Conservation (phyloP, 2,113 vertebrate species). For the Cinclus cinclus region DNA sequence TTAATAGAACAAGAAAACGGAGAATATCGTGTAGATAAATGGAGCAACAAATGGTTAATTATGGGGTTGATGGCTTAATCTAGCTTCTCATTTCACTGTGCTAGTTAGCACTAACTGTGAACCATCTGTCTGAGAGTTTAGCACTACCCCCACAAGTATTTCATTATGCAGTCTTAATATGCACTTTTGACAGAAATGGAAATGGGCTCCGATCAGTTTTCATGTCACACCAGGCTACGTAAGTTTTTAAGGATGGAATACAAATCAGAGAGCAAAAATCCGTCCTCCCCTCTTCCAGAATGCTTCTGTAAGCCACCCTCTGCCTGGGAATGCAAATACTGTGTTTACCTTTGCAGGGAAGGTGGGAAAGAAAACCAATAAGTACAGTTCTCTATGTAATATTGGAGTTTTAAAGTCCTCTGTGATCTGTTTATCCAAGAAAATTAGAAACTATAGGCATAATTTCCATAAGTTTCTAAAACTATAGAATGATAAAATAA, state of each 20-base stretch:
- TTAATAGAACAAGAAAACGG: slow-evolving; percentile 33
- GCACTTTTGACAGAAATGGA: slow-evolving; percentile 63
- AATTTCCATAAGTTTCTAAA: background rate
- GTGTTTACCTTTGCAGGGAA: background rate
- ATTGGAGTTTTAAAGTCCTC: background rate
- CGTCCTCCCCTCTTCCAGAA: background rate
- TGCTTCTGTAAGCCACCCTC: background rate
- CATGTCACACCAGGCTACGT: slow-evolving; percentile 51
- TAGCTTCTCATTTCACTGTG: slow-evolving; percentile 65
- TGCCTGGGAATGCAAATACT: background rate
- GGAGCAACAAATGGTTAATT: slow-evolving; percentile 72
- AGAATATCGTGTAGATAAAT: slow-evolving; percentile 38
- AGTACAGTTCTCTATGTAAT: background rate
- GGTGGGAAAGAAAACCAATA: background rate
- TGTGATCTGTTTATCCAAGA: background rate
- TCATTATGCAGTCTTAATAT: slow-evolving; percentile 64
- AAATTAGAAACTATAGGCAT: background rate
- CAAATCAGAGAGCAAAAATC: slow-evolving; percentile 33
- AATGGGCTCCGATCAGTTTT: slow-evolving; percentile 59
- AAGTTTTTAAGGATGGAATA: slow-evolving; percentile 50
- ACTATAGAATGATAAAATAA: background rate
- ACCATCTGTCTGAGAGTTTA: slow-evolving; percentile 72
- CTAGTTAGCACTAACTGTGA: slow-evolving; percentile 67
- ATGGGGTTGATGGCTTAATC: slow-evolving; percentile 64
- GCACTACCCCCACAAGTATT: slow-evolving; percentile 67